Evolutionary conservation across 2,888 invertebrate genomes (phyloP), one percentile per base, ranked within the genome.

Genomic region (Deroplatys truncata): DNA sequence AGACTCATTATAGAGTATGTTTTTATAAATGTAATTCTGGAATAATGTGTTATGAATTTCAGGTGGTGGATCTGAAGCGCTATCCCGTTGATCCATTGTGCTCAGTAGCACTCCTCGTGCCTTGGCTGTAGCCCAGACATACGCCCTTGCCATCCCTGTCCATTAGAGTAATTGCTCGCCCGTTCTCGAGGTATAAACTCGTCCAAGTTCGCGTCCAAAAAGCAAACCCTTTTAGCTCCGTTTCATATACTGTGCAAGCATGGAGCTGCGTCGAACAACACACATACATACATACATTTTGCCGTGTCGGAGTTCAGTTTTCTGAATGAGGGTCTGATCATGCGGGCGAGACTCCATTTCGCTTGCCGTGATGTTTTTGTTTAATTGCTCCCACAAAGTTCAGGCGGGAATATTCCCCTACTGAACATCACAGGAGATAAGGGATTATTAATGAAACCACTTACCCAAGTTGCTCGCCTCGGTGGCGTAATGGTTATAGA

Each of bases 121-220:
- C 56, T 20, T 25, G 56, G 56, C 56, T 72, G 56, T 72, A 72
- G 25, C 56, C 16, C 56, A 72, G 56, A 72, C 16, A 25, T 16
- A 72, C 16, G 56, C 20, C 56, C 25, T 72, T 72, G 56, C 56
- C 56, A 72, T 72, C 56, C 20, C 56, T 72, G 82, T 87, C 87
- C 87, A 87, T 87, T 87, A 87, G 82, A 25, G 87, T 87, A 87
- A 87, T 87, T 87, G 87, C 31, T 82, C 82, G 29, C 87, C 87
- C 31, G n/a, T 82, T 87, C 82, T 82, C 82, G 25, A 35, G 31
- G 31, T 84, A 82, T 87, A 87, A 87, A 87, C 87, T 87, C 82
- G 56, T 72, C 56, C 56, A 87, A 87, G 87, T 87, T 87, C 82
- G 82, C 87, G 82, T 82, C 87, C 82, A 35, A 87, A 87, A 87